Percentiles rank a stretch among this genome's conserved stretches.
These are phyloP conservation scores for Drosophila santomea DNA, from an alignment of 1,140 invertebrate species.

Conservation along the genomic window DNA sequence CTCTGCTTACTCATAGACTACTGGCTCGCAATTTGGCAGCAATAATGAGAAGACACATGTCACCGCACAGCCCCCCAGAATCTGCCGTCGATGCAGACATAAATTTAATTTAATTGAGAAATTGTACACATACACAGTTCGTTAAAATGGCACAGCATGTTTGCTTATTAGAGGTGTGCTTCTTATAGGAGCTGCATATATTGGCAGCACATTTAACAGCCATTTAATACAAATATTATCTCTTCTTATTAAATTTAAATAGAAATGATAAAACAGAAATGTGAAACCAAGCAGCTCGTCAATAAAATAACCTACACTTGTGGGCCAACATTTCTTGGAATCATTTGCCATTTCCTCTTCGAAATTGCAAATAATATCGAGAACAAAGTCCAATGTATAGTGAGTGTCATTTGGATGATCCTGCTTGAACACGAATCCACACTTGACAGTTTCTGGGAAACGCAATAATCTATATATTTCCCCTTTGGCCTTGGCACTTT, in stretches of 20 bases:
- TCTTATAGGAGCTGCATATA: conserved; percentile 7
- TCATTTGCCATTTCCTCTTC: conserved; percentile 5
- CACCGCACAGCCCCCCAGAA: conserved; percentile 25
- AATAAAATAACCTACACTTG: conserved; percentile 13
- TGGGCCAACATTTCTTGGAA: conserved; percentile 23
- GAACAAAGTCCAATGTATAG: conserved; percentile 23
- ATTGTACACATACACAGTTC: neutral
- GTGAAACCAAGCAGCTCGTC: neutral
- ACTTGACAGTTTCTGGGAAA: conserved; percentile 57
- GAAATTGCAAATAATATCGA: conserved; percentile 12
- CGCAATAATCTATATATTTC: conserved; percentile 45
- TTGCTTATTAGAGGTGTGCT: conserved; percentile 14
- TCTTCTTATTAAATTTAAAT: no score
- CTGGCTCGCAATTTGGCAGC: conserved; percentile 55
- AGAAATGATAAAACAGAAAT: neutral
- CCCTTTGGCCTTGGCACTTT: conserved; percentile 14
- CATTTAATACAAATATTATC: no score
- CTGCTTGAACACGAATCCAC: conserved; percentile 52
- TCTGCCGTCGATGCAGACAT: conserved; percentile 10
- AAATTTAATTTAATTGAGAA: conserved; percentile 36
- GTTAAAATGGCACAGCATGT: conserved; percentile 14
- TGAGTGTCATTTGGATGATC: conserved; percentile 19
- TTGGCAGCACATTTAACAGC: neutral
- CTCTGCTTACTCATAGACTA: conserved; percentile 41
- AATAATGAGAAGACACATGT: conserved; percentile 57